Percentiles rank a stretch among this genome's conserved stretches.
phyloP scores from a whole-genome alignment of 2,113 vertebrate genomes.

The Indicator indicator region DNA sequence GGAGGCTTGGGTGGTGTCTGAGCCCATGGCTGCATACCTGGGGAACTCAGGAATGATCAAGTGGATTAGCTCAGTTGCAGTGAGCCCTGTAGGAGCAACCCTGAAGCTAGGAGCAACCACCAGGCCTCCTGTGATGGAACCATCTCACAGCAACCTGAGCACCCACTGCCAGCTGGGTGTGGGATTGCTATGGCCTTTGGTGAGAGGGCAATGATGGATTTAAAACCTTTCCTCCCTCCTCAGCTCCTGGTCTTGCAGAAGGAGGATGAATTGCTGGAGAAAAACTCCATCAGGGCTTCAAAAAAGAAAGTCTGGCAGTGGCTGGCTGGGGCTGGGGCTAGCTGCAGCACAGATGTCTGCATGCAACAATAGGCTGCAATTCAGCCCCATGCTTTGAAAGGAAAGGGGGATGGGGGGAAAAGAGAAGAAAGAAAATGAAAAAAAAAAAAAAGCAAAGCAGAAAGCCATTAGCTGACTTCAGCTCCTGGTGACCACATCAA shows the following conservation, averaged over 20 bases:
- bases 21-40: background rate
- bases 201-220: background rate
- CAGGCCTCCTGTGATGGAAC: rapidly evolving
- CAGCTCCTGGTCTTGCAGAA: rapidly evolving
- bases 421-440: background rate
- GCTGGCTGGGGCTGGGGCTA: background rate
- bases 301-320: background rate
- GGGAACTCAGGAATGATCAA: background rate
- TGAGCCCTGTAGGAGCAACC: background rate
- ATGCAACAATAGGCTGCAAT: background rate
- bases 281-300: background rate
- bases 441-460: slow-evolving; percentile 6
- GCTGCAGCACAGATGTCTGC: slow-evolving; percentile 32
- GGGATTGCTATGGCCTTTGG: background rate
- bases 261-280: background rate
- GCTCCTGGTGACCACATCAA: slow-evolving; percentile 5
- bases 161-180: rapidly evolving
- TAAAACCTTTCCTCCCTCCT: background rate
- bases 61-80: background rate
- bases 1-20: rapidly evolving
- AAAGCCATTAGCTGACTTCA: slow-evolving; percentile 44
- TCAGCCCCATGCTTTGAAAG: background rate
- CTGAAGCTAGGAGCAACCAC: background rate
- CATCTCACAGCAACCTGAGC: rapidly evolving
- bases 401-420: background rate